Evolutionary conservation across 2,888 invertebrate genomes (phyloP), one percentile per base, ranked within the genome.

Genomic region (Synanthedon formicaeformis): DNA sequence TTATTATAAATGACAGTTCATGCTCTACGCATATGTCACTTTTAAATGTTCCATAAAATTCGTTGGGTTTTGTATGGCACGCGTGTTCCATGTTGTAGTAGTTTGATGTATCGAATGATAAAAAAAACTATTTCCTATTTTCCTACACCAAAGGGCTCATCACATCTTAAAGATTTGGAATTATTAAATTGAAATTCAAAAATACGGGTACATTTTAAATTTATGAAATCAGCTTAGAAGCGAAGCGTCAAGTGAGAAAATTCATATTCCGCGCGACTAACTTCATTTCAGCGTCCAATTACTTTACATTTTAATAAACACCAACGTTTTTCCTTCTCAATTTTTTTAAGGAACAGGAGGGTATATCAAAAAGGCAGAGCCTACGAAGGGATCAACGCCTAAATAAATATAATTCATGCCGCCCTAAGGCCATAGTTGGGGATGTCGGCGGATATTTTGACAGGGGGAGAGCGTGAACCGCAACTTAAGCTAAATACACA

Each of bases 381-480:
- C 13, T 45, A 12, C 13, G 13, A 45, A 45, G n/a, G 45, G 45
- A 45, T 45, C 45, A 41, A 50, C 54, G 54, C 57, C 54, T 56
- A 56, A 57, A 54, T 52, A 55, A 55, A 55, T 51, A 55, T 52
- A 52, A 52, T 66, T 63, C 62, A 63, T 57, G 56, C 54, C 56
- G 54, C 61, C 59, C 60, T 40, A 23, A 53, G 61, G 58, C 60
- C 60, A 60, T 60, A 54, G 61, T 53, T 58, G 57, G 60, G 40
- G 52, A 53, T 50, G 34, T 52, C 54, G 52, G 48, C 54, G 59
- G 58, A 55, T 57, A 55, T 55, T 57, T 57, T 54, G 55, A 53
- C 50, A 54, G 50, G 53, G 53, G 55, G 50, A 51, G 49, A 51
- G 51, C 49, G 40, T 41, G 51, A 18, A 49, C 45, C 45, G 45